These are phyloP conservation scores for Daubentonia madagascariensis DNA, from an alignment of 2,113 vertebrate genomes.

Conservation along the genomic window DNA sequence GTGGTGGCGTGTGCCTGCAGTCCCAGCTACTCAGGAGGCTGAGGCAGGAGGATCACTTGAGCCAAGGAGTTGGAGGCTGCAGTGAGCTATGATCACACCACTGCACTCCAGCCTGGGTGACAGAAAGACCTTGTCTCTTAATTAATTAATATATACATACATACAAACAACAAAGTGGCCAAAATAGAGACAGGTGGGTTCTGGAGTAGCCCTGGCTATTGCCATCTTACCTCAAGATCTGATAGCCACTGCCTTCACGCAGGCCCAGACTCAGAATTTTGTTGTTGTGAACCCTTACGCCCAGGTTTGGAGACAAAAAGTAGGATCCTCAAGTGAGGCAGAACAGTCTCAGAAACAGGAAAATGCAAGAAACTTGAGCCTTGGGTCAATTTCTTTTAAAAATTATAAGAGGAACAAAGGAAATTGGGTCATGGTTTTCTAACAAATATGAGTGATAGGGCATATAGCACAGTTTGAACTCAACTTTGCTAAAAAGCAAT, in stretches of 20 bases:
- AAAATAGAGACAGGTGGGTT: background rate
- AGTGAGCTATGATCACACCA: too few species aligned
- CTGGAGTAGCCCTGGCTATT: background rate
- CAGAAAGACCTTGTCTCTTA: too few species aligned
- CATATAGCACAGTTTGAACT: background rate
- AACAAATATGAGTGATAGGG: background rate
- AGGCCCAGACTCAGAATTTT: background rate
- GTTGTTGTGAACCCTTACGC: background rate
- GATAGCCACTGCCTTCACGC: background rate
- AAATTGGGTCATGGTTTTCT: background rate
- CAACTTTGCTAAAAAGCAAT: slow-evolving; percentile 7
- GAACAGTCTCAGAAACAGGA: background rate
- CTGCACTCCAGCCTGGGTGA: too few species aligned
- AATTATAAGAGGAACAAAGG: slow-evolving; percentile 19
- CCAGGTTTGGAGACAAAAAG: background rate
- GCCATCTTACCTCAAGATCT: background rate
- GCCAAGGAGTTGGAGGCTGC: too few species aligned
- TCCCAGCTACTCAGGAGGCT: too few species aligned
- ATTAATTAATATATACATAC: too few species aligned
- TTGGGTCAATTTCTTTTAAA: background rate
- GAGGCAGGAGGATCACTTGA: too few species aligned
- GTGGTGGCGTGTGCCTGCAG: too few species aligned
- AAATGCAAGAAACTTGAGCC: background rate
- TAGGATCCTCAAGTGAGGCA: background rate
- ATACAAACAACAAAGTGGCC: background rate